phyloP scores from a whole-genome alignment of 2,113 vertebrate genomes.

The Lonchura striata region DNA sequence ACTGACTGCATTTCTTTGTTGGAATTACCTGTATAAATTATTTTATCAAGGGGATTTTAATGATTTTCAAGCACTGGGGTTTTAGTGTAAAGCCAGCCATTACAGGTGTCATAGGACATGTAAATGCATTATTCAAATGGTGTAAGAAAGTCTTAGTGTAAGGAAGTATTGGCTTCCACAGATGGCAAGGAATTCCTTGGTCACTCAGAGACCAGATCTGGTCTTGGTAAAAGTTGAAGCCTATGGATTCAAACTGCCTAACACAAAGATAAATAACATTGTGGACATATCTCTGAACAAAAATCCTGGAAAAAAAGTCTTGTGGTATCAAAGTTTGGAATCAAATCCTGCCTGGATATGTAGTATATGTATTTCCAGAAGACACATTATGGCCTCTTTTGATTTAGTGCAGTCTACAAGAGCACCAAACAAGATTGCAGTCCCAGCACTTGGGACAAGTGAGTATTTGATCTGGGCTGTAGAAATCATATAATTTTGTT shows the following conservation, averaged over 20 bases:
- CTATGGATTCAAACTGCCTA: neutral
- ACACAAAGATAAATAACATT: neutral
- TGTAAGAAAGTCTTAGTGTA: neutral
- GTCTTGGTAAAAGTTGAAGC: neutral
- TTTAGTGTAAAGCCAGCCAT: neutral
- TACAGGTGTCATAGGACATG: neutral
- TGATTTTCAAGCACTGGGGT: neutral
- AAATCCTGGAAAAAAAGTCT: neutral
- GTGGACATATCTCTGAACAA: neutral
- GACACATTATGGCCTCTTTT: neutral
- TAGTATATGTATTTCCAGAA: neutral
- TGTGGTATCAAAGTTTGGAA: neutral
- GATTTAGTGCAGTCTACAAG: neutral
- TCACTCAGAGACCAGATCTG: neutral
- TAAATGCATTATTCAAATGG: neutral
- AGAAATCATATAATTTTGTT: neutral
- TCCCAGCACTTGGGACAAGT: accelerated
- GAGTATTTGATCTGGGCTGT: neutral
- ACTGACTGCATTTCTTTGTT: neutral
- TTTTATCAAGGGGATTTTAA: neutral
- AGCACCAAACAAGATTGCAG: neutral
- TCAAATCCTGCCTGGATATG: neutral
- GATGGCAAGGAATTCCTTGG: neutral
- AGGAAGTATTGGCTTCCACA: neutral
- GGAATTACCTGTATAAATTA: neutral